phyloP scores from a whole-genome alignment of 2,797 vertebrate species.

The Poeciliopsis paucimaculata region DNA sequence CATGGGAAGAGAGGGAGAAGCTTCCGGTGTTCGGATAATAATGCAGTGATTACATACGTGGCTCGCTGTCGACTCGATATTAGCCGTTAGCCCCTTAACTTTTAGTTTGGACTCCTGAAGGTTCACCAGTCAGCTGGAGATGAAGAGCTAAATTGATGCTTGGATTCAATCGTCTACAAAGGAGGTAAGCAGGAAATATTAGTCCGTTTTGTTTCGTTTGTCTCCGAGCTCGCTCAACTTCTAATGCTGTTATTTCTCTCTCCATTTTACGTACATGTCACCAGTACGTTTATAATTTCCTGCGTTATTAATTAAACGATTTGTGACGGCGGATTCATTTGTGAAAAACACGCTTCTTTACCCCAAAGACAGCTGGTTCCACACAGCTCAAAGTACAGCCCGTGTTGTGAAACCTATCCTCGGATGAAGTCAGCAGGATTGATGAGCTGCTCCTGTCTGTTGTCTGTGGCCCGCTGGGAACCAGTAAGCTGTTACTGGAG shows the following conservation, averaged over 20 bases:
- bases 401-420: conserved; percentile 56
- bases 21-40: conserved; percentile 9
- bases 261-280: not conserved
- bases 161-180: conserved; percentile 66
- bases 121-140: conserved; percentile 18
- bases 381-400: conserved; percentile 69
- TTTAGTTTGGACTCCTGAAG: conserved; percentile 1
- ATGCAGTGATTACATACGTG: conserved; percentile 14
- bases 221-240: not conserved
- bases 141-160: conserved; percentile 63
- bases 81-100: not conserved
- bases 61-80: conserved; percentile 3
- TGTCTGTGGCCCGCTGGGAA: conserved; percentile 33
- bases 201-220: not conserved
- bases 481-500: conserved; percentile 18
- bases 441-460: conserved; percentile 35
- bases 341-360: conserved; percentile 8
- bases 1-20: not conserved
- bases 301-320: not conserved
- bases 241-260: not conserved
- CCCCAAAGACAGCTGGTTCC: conserved; percentile 44
- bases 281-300: not conserved
- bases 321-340: conserved; percentile 10
- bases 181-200: conserved; percentile 56
- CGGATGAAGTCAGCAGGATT: conserved; percentile 48